Evolutionary conservation across 1,140 invertebrate species (phyloP), one percentile per base, ranked within the genome.

Genomic region (Drosophila nebulosa): DNA sequence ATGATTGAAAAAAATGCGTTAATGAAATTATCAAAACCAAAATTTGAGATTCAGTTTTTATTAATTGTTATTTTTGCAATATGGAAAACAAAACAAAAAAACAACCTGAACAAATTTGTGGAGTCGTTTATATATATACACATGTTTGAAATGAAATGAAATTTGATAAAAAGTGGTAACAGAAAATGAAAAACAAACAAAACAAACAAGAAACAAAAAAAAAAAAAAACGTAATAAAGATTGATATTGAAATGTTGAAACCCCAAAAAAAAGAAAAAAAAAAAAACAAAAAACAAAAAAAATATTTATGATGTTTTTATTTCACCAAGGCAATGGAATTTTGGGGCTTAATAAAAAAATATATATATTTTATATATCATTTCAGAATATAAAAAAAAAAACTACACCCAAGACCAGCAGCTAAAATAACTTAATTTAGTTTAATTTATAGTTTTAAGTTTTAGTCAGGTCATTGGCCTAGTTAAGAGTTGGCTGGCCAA

Each of bases 201-300:
- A n/a, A n/a, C n/a, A n/a, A n/a, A n/a, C 59, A 61, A 66, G 18
- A 64, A 65, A 64, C 36, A 35, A 74, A 73, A 53, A 35, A 65
- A 69, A 36, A 10, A 32, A 32, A 32, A 60, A 67, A 69, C 72
- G 69, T 84, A 89, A 89, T 89, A 89, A 89, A 89, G 84, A 89
- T 88, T 88, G 83, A 88, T 89, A 88, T 88, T 86, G 83, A 89
- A 84, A 89, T 89, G 84, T 89, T 89, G 77, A 89, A 89, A 89
- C 76, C 84, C 84, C 69, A 79, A 89, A 89, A 88, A 76, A 77
- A 52, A 51, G 51, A 36, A 42, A 55, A 56, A 14, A 61, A 60
- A 68, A 55, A 62, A 77, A 52, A 51, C 51, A 36, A 42, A 55
- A 56, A 14, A 61, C 56, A 68, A 55, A 62, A 42, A 60, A 68